A percentile compares a stretch with the other conserved stretches of the same genome.
phyloP scores from a whole-genome alignment of 2,888 invertebrate species.

The Habroteleia sp. region DNA sequence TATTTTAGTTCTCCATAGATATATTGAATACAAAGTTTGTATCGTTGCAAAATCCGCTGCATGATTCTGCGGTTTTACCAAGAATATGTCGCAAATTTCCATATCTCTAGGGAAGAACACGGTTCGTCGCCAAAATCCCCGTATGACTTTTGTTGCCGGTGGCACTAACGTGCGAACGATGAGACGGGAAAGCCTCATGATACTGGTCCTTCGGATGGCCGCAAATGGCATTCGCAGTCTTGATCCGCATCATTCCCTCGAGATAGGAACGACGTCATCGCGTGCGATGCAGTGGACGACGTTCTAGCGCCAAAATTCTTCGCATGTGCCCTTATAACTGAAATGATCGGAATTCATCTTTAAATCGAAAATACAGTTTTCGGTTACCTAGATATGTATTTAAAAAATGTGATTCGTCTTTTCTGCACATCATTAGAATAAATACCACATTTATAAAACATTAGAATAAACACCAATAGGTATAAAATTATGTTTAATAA shows the following conservation, averaged over 20 bases:
- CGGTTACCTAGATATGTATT: slow-evolving; percentile 20
- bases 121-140: slow-evolving; percentile 37
- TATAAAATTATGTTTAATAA: too few relatives aligned
- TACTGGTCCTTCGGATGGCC: slow-evolving; percentile 44
- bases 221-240: slow-evolving; percentile 35
- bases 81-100: slow-evolving; percentile 42
- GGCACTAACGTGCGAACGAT: slow-evolving; percentile 35
- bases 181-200: slow-evolving; percentile 37
- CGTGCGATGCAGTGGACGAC: slow-evolving; percentile 28
- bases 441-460: too few relatives aligned
- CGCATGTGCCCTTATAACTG: slow-evolving; percentile 8
- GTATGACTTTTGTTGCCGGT: slow-evolving; percentile 27
- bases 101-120: slow-evolving; percentile 38
- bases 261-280: slow-evolving; percentile 37
- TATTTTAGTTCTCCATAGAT: slow-evolving; percentile 4
- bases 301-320: slow-evolving; percentile 33
- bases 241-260: slow-evolving; percentile 44
- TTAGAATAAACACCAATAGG: too few relatives aligned
- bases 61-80: slow-evolving; percentile 37
- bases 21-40: slow-evolving; percentile 31
- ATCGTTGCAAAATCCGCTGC: slow-evolving; percentile 22
- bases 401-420: slow-evolving; percentile 16
- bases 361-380: slow-evolving; percentile 19
- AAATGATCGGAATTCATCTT: slow-evolving; percentile 38
- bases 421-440: not conserved